phyloP scores from a whole-genome alignment of 1,140 invertebrate species.

The Popillia japonica region DNA sequence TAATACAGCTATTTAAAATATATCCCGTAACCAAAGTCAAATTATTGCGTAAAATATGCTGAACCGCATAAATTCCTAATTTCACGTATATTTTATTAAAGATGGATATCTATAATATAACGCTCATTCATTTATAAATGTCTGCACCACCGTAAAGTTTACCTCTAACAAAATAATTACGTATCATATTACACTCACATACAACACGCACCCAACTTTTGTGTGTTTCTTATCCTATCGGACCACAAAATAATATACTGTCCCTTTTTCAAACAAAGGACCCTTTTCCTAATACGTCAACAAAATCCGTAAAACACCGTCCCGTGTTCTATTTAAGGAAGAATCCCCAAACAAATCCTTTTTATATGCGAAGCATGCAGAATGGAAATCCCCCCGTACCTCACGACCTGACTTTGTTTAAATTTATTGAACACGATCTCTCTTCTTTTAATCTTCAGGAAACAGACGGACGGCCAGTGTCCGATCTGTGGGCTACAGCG shows the following conservation, averaged over 20 bases:
- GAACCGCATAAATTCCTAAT: too few species aligned
- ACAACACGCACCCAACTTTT: background rate
- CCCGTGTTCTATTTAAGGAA: conserved; percentile 22
- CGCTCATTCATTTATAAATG: too few species aligned
- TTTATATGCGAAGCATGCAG: conserved; percentile 17
- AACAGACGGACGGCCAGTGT: conserved; percentile 97
- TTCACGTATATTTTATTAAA: too few species aligned
- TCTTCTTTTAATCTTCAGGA: conserved; percentile 67
- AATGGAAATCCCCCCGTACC: conserved; percentile 13
- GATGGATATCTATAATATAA: too few species aligned
- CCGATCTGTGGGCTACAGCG: conserved; percentile 96
- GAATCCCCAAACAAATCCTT: conserved; percentile 13
- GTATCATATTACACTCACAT: background rate
- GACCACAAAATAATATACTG: background rate
- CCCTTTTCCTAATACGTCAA: conserved; percentile 9
- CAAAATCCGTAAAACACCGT: conserved; percentile 14
- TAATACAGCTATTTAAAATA: too few species aligned
- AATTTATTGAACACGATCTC: conserved; percentile 36
- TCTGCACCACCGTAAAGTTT: too few species aligned
- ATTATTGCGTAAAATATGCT: too few species aligned
- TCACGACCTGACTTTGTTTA: conserved; percentile 12
- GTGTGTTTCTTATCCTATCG: background rate
- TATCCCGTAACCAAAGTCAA: too few species aligned
- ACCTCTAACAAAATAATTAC: too few species aligned
- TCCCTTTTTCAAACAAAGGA: conserved; percentile 1